Evolutionary conservation across 92 coral and sea anemone genomes (phyloP).

Genomic region (Porites evermanni): DNA sequence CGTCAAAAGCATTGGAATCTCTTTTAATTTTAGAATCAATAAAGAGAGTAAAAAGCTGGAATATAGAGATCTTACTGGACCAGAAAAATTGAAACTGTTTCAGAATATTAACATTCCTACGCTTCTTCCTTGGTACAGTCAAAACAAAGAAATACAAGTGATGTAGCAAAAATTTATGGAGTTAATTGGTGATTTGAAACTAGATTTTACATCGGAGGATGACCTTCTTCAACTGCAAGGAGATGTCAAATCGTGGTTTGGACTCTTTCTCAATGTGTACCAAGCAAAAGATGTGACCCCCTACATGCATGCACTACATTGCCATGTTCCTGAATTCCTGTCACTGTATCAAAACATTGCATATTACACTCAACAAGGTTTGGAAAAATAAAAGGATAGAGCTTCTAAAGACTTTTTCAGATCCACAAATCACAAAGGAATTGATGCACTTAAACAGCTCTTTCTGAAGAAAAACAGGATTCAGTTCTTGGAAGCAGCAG

Average conservation of each 20-base stretch:
- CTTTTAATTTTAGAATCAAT: slow-evolving; percentile 61
- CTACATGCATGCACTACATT: slow-evolving; percentile 68
- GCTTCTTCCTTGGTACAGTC: slow-evolving; percentile 50
- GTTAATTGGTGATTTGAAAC: slow-evolving; percentile 58
- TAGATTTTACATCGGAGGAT: slow-evolving; percentile 45
- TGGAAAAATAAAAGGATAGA: slow-evolving; percentile 65
- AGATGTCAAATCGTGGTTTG: slow-evolving; percentile 29
- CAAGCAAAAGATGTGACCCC: slow-evolving; percentile 46
- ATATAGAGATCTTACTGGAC: slow-evolving; percentile 76
- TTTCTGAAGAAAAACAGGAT: slow-evolving; percentile 68
- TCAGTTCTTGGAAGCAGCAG: slow-evolving; percentile 61
- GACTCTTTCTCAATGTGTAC: slow-evolving; percentile 42
- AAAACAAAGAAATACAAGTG: slow-evolving; percentile 45
- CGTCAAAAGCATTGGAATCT: slow-evolving; percentile 57
- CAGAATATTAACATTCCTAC: slow-evolving; percentile 46
- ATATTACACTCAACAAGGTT: slow-evolving; percentile 63
- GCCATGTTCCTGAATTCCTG: slow-evolving; percentile 65
- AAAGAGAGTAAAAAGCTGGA: slow-evolving; percentile 73
- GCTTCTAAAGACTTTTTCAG: slow-evolving; percentile 60
- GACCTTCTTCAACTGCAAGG: slow-evolving; percentile 30
- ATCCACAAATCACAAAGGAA: slow-evolving; percentile 66
- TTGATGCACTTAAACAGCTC: slow-evolving; percentile 60
- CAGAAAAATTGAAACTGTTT: slow-evolving; percentile 64
- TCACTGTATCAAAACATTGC: slow-evolving; percentile 50
- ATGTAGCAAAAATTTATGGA: slow-evolving; percentile 59